These are phyloP conservation scores for Caenorhabditis doughertyi DNA, from an alignment of 2,888 invertebrate species.

Conservation along the genomic window DNA sequence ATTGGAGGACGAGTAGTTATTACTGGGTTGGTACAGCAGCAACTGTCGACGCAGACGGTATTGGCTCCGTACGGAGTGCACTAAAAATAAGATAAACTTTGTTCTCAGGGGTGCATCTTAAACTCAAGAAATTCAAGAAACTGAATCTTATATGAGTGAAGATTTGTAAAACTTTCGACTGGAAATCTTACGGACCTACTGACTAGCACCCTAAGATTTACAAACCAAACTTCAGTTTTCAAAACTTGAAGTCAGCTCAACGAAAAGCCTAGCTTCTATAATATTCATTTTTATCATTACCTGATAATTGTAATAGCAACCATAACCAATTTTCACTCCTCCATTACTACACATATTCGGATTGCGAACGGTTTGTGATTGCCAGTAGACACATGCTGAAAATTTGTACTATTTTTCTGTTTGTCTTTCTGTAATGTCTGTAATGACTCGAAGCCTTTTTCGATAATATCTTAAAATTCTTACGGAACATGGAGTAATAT, in stretches of 20 bases:
- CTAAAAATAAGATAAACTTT: slow-evolving; percentile 32
- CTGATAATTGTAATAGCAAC: slow-evolving; percentile 69
- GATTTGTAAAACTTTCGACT: too few species aligned
- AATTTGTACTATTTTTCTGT: not conserved
- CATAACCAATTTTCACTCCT: slow-evolving; percentile 65
- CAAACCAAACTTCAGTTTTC: too few species aligned
- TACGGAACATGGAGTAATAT: slow-evolving; percentile 66
- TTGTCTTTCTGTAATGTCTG: not conserved
- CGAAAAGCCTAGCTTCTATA: too few species aligned
- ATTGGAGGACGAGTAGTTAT: slow-evolving; percentile 22
- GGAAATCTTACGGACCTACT: too few species aligned
- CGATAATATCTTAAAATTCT: too few species aligned
- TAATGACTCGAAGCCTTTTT: too few species aligned
- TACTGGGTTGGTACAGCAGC: slow-evolving; percentile 68
- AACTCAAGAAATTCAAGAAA: too few species aligned
- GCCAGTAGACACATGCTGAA: slow-evolving; percentile 58
- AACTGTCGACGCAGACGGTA: slow-evolving; percentile 65
- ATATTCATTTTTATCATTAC: too few species aligned
- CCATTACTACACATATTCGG: slow-evolving; percentile 64
- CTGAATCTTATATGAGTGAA: too few species aligned
- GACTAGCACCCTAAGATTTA: too few species aligned
- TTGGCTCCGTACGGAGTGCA: slow-evolving; percentile 60
- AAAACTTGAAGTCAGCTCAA: too few species aligned
- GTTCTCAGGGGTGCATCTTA: too few species aligned
- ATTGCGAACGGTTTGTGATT: slow-evolving; percentile 42